These are phyloP conservation scores for Numenius arquata DNA, from an alignment of 2,113 vertebrate species.

Conservation along the genomic window DNA sequence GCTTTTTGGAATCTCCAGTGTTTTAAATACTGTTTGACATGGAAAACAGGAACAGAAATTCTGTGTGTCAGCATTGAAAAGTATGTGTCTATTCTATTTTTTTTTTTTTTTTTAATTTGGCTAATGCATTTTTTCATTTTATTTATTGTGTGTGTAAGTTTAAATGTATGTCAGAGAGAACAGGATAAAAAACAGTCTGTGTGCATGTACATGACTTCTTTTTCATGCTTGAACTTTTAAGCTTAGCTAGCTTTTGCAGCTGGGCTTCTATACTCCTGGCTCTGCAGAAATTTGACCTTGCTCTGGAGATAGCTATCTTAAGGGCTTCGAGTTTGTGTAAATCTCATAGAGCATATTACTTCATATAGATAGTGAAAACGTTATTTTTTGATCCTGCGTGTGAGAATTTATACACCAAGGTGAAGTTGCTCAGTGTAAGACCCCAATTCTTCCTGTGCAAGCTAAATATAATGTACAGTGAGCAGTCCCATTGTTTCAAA, in stretches of 20 bases:
- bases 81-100: background rate
- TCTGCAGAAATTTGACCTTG: conserved; percentile 48
- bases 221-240: background rate
- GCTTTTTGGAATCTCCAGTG: background rate
- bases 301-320: background rate
- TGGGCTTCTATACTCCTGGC: background rate
- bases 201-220: background rate
- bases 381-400: background rate
- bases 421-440: background rate
- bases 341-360: background rate
- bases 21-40: background rate
- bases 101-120: background rate
- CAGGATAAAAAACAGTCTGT: background rate
- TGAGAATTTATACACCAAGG: background rate
- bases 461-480: background rate
- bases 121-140: background rate
- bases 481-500: background rate
- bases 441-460: background rate
- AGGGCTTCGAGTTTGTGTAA: conserved; percentile 6
- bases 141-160: background rate
- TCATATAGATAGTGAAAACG: background rate
- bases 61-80: background rate
- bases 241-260: conserved; percentile 14
- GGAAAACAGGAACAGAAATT: background rate
- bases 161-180: background rate